Percentiles rank a stretch among this genome's conserved stretches.
These are phyloP conservation scores for Cephus rjabovi DNA, from an alignment of 2,888 invertebrate genomes.

Conservation along the genomic window DNA sequence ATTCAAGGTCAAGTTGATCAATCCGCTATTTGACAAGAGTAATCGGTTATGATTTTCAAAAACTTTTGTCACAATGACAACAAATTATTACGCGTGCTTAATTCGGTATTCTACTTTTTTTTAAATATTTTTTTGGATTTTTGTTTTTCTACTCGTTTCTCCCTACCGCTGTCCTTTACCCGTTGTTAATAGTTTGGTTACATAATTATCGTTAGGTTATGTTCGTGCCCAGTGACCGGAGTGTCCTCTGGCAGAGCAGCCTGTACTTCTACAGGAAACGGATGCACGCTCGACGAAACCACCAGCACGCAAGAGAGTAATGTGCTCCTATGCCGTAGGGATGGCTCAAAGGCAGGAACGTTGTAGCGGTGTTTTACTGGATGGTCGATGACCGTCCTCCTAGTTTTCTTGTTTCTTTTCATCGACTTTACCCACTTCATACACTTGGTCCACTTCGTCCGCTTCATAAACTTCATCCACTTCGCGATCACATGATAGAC, in stretches of 20 bases:
- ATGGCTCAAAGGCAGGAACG: slow-evolving; percentile 19
- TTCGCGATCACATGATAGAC: slow-evolving; percentile 22
- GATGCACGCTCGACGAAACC: slow-evolving; percentile 62
- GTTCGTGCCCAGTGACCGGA: slow-evolving; percentile 51
- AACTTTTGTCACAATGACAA: background rate
- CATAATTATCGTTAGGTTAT: slow-evolving; percentile 38
- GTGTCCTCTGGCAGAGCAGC: slow-evolving; percentile 46
- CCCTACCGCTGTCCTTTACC: background rate
- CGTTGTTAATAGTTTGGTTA: slow-evolving; percentile 23
- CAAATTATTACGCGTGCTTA: background rate
- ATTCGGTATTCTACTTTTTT: background rate
- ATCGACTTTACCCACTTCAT: slow-evolving; percentile 32
- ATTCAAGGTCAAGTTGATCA: background rate
- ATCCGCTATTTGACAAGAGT: background rate
- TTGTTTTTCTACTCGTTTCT: background rate
- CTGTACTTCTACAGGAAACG: slow-evolving; percentile 55
- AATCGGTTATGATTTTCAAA: background rate
- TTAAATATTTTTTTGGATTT: background rate
- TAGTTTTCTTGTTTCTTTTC: slow-evolving; percentile 31
- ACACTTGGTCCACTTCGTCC: slow-evolving; percentile 32
- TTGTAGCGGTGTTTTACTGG: slow-evolving; percentile 18
- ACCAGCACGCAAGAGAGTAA: slow-evolving; percentile 11
- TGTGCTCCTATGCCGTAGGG: background rate
- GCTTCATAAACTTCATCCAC: slow-evolving; percentile 32
- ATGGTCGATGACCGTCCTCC: slow-evolving; percentile 21